Conservation (phyloP, 2,113 vertebrate species). For the Nothoprocta pentlandii region DNA sequence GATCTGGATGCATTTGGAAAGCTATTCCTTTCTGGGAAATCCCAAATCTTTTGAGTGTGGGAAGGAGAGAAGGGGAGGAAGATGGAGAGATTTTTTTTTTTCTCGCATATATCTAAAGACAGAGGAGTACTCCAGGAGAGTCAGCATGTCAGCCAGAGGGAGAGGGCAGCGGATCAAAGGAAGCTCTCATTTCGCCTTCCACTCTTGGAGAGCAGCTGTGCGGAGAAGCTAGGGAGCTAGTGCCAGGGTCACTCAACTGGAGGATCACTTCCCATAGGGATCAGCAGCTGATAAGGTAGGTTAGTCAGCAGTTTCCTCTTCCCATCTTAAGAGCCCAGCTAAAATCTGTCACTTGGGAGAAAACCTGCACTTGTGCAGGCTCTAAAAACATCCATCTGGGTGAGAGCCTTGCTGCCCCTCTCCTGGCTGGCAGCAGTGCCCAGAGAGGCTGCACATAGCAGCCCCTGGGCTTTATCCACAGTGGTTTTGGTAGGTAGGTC, state of each 20-base stretch:
- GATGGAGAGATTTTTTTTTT: constrained; percentile 62
- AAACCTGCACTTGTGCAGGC: constrained; percentile 19
- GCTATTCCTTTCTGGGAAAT: not conserved
- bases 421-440: not conserved
- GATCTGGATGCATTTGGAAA: constrained; percentile 42
- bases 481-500: constrained; percentile 24
- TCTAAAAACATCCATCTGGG: not conserved
- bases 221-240: constrained; percentile 84
- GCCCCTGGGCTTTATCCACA: constrained; percentile 15
- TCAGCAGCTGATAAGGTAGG: constrained; percentile 82
- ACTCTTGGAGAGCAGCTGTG: constrained; percentile 79
- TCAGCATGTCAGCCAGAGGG: constrained; percentile 83
- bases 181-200: constrained; percentile 78
- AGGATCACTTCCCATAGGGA: constrained; percentile 83
- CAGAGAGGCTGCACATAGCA: not conserved
- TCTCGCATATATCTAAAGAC: constrained; percentile 79
- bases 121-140: constrained; percentile 79
- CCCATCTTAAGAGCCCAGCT: constrained; percentile 19
- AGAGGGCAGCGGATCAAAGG: constrained; percentile 81
- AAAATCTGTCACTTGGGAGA: constrained; percentile 2
- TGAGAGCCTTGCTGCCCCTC: not conserved
- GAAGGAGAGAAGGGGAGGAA: constrained; percentile 54
- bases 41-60: constrained; percentile 24
- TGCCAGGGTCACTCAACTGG: constrained; percentile 84
- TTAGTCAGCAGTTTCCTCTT: constrained; percentile 78